Percentiles rank a stretch among this genome's conserved stretches.
These are phyloP conservation scores for Hyalella azteca DNA, from an alignment of 2,888 invertebrate genomes.

Conservation along the genomic window DNA sequence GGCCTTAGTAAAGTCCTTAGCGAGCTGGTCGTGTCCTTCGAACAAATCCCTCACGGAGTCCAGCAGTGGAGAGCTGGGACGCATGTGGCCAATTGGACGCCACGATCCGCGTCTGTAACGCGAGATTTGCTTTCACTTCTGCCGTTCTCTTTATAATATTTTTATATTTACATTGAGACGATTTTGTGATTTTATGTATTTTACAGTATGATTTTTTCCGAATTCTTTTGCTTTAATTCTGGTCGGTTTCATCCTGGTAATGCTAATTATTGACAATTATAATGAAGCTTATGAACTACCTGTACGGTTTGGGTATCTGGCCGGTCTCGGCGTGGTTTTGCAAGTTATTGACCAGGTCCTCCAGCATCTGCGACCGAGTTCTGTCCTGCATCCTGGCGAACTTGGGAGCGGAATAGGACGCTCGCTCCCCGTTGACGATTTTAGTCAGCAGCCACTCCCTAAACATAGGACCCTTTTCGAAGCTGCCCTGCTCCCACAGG, in stretches of 20 bases:
- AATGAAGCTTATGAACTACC: no score
- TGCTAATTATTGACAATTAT: no score
- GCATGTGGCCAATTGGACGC: constrained; percentile 93
- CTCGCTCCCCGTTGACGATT: constrained; percentile 91
- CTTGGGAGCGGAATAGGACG: constrained; percentile 92
- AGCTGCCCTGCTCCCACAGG: constrained; percentile 92
- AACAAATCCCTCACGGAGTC: constrained; percentile 93
- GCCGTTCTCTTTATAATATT: no score
- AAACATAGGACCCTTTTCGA: constrained; percentile 93
- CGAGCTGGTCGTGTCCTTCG: constrained; percentile 89
- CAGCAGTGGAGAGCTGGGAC: constrained; percentile 87
- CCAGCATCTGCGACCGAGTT: constrained; percentile 90
- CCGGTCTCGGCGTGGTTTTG: constrained; percentile 94
- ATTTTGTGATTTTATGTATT: no score
- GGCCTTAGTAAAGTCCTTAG: constrained; percentile 88
- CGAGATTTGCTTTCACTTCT: no score
- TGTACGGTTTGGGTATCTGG: constrained; percentile 92
- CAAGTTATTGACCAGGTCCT: constrained; percentile 90
- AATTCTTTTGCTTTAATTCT: no score
- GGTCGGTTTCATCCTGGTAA: no score
- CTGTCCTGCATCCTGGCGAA: constrained; percentile 94
- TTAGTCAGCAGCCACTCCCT: constrained; percentile 92
- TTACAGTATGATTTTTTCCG: no score
- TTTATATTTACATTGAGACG: no score
- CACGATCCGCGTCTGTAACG: constrained; percentile 75